Base-by-base conservation (phyloP, 2,888 invertebrate species). In the Hydriomena furcata region DNA sequence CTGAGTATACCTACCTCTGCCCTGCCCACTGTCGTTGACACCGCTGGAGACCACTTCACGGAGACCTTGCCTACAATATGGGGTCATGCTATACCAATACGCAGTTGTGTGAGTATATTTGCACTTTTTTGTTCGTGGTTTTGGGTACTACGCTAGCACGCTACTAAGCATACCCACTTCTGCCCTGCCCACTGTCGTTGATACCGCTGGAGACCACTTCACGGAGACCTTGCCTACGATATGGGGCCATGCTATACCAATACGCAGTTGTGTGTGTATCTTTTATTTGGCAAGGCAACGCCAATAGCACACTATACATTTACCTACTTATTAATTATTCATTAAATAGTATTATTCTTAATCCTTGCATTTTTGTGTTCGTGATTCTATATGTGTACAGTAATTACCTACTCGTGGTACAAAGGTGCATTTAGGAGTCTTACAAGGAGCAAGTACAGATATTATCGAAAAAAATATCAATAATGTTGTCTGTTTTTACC, bases 11-110 rank as follows among this genome's bases (percentile, higher is more conserved):
- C 98, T 10, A 77, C 88, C 3, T 82, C 87, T 2, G 94, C 98
- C 31, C 88, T 99, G 44, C 98, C 99, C 0, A 88, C 92, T 34
- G 93, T 98, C 0, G 95, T 95, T 10, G 94, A 96, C 64, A 96
- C 96, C 41, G 94, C 93, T 13, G 92, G 93, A 1, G 86, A 94
- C 51, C 90, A 90, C 46, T 97, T 97, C 81, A 96, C 97, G 0
- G 73, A 79, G 17, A 93, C 94, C 0, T 84, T 92, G 8, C 82
- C 92, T 5, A 83, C 91, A 0, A 84, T 97, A 54, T 95, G 98
- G 84, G 98, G 97, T 0, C 84, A 88, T 7, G 82, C 93, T 28
- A 94, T 98, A 68, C 95, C 95, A 7, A 97, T 98, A 57, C 89
- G 91, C 32, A 93, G 95, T 74, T 92, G 94, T 72, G 96, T 96